Evolutionary conservation across 2,888 invertebrate genomes (phyloP).

Genomic region (Drosophila vallismaia): DNA sequence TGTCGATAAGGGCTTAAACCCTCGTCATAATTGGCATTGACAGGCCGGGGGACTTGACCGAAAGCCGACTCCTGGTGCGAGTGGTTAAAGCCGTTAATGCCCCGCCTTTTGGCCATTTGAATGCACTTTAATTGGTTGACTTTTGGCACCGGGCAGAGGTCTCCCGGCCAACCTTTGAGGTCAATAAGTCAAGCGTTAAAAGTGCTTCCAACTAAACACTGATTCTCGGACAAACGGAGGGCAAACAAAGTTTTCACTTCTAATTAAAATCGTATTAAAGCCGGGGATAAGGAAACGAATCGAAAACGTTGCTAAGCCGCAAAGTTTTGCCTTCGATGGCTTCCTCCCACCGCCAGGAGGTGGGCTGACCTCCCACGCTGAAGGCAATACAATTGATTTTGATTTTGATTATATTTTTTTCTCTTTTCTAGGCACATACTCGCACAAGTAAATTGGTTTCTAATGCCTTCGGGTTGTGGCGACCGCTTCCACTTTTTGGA

Average conservation of each 20-base stretch:
- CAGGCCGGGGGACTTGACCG: constrained; percentile 8
- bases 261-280: constrained; percentile 55
- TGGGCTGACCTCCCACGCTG: neutral
- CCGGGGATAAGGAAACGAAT: constrained; percentile 31
- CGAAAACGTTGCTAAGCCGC: constrained; percentile 38
- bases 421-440: constrained; percentile 2
- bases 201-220: constrained; percentile 47
- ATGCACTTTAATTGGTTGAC: constrained; percentile 33
- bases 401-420: constrained; percentile 31
- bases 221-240: constrained; percentile 34
- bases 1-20: constrained; percentile 30
- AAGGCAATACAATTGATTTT: constrained; percentile 49
- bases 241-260: constrained; percentile 50
- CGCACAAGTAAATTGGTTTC: constrained; percentile 53
- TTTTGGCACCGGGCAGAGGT: constrained; percentile 8
- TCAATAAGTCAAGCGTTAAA: constrained; percentile 42
- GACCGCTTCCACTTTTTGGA: constrained; percentile 6
- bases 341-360: neutral
- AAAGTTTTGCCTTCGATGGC: constrained; percentile 43
- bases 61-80: constrained; percentile 9
- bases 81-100: constrained; percentile 2
- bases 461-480: constrained; percentile 20
- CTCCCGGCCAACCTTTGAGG: neutral
- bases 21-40: constrained; percentile 35
- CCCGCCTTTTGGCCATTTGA: constrained; percentile 17